Base-by-base conservation (phyloP, 2,113 vertebrate genomes). In the Aldabrachelys gigantea region DNA sequence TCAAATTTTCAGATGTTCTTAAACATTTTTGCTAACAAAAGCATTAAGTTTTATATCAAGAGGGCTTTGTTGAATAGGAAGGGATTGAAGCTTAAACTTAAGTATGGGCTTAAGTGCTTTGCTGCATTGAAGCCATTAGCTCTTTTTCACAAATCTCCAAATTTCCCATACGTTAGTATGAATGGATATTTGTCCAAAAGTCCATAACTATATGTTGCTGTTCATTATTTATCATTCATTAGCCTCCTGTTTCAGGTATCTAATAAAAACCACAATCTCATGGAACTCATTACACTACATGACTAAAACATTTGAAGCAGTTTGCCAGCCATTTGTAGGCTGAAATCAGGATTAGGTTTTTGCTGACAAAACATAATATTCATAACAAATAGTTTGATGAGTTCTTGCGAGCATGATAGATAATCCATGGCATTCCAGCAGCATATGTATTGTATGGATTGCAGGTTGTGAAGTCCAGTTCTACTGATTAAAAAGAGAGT, bases 311-410 rank as follows among this genome's bases (percentile, higher is more conserved):
- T 49, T 72, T 84, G 89, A 80, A 87, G 44, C 80, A 16, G 11
- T 76, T 85, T 87, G 87, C 57, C 92, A 89, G 89, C 52, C 89
- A 72, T 75, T 1, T 53, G 56, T n/a, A 84, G 35, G n/a, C 69
- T 3, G 38, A 78, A 47, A 78, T 27, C 41, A 47, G 85, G 49
- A 21, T 72, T 80, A 76, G 21, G 29, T 84, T 76, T 76, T 82
- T 91, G 25, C 80, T 82, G 69, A 94, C 52, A 62, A 94, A 94
- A 94, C 24, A 11, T 21, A 95, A 85, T 38, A 91, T 81, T 86
- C 80, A 11, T 59, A 82, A 94, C 1, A 8, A 96, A 47, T 82
- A 93, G 5, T 27, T 14, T 47, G 22, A 47, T 12, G 41, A 47
- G 41, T 47, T 78, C 88, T 92, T 83, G 44, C 9, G 50, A 80